Percentiles rank a stretch among this genome's conserved stretches.
These are phyloP conservation scores for Talpa occidentalis DNA, from an alignment of 2,113 vertebrate genomes.

Conservation along the genomic window DNA sequence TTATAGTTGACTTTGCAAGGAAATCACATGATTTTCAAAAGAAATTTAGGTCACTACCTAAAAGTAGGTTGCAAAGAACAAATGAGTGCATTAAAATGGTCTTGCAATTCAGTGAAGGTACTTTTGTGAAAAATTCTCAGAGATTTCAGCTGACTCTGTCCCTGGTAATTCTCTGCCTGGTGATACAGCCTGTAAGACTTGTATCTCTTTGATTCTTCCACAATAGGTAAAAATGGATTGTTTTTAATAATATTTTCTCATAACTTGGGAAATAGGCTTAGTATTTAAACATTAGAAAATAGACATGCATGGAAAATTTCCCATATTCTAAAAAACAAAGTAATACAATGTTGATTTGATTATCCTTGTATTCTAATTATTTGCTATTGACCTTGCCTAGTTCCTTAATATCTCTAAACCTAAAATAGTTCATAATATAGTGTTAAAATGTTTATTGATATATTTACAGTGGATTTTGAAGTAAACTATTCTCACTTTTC, in stretches of 20 bases:
- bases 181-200: neutral
- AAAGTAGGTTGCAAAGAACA: neutral
- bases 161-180: neutral
- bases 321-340: neutral
- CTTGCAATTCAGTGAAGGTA: neutral
- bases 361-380: neutral
- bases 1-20: neutral
- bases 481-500: neutral
- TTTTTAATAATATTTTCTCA: neutral
- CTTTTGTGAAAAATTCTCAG: neutral
- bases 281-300: neutral
- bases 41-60: neutral
- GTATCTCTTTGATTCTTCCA: neutral
- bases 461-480: neutral
- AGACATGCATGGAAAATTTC: neutral
- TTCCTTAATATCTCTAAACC: neutral
- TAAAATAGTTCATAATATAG: neutral
- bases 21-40: neutral
- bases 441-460: neutral
- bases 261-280: neutral
- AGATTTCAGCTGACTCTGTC: neutral
- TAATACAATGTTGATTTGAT: neutral
- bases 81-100: neutral
- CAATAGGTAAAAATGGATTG: neutral
- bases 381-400: neutral